Base-by-base conservation (phyloP, 2,888 invertebrate species). In the Smittia aterrima region DNA sequence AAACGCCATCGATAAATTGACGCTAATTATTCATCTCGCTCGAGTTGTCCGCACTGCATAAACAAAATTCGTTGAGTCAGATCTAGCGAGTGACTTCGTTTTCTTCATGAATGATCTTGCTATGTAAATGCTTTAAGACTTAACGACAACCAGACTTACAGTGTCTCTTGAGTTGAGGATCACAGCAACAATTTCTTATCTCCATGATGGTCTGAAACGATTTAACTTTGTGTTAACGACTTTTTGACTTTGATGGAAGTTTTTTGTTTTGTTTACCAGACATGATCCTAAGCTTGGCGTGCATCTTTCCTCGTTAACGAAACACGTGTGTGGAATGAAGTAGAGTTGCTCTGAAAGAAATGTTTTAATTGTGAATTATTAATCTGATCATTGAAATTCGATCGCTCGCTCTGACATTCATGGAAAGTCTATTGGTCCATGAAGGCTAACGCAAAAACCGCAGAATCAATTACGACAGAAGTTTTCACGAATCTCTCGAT, bases 271-370 rank as follows among this genome's bases (percentile, higher is more conserved):
- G 58, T 16, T 72, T 62, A 72, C 72, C 58, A 80, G 81, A 75
- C 83, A 83, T 13, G 83, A 83, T 18, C 81, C 83, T 53, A 74
- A 27, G 79, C 79, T 80, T 32, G 82, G 78, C 72, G 78, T 78
- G 75, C 80, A 79, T 20, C 79, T 76, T 75, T 80, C 80, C 74
- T 82, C 82, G 25, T 81, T 81, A 66, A 82, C 80, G 77, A 81
- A 83, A 74, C 83, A 83, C 25, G 81, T 79, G 75, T 83, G 83
- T 1, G 83, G 82, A 11, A 83, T 80, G 76, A 81, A 83, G 38
- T 83, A 83, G n/a, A 83, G 76, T 74, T 82, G 82, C 78, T 83
- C 83, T 83, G 79, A 9, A 27, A 64, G 27, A 70, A 1, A 25
- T n/a, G n/a, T n/a, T n/a, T n/a, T n/a, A 25, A 18, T 53, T 40